Evolutionary conservation across 2,797 vertebrate genomes (phyloP).

Genomic region (Tenualosa thibaudeaui): DNA sequence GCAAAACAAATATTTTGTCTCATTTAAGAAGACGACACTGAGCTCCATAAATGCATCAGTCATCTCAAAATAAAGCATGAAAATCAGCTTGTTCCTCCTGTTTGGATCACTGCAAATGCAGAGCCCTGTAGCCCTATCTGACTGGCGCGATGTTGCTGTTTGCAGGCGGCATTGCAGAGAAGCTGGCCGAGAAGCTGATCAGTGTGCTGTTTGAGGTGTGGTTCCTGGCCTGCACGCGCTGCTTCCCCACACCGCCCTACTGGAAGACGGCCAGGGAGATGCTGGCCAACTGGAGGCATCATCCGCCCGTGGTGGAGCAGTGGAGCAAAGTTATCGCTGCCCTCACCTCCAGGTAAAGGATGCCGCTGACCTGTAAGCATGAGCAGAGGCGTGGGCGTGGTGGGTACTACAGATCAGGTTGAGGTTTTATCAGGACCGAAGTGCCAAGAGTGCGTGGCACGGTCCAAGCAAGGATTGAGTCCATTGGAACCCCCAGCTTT

Average conservation of each 20-base stretch:
- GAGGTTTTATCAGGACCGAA: neutral
- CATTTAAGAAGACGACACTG: neutral
- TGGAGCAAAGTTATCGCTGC: slow-evolving; percentile 89
- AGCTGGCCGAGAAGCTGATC: slow-evolving; percentile 85
- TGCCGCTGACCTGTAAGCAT: neutral
- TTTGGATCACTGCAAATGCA: neutral
- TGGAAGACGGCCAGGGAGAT: slow-evolving; percentile 94
- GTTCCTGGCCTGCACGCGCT: slow-evolving; percentile 86
- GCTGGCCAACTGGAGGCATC: slow-evolving; percentile 91
- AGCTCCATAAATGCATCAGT: neutral
- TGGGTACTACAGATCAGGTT: neutral
- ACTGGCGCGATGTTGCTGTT: no score
- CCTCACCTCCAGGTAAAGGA: slow-evolving; percentile 85
- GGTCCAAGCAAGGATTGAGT: neutral
- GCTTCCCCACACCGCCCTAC: slow-evolving; percentile 88
- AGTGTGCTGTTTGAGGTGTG: slow-evolving; percentile 91
- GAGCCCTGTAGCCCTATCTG: neutral
- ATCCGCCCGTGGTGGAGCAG: slow-evolving; percentile 88
- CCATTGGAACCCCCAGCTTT: neutral
- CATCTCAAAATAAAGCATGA: neutral
- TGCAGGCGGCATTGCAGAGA: slow-evolving; percentile 82
- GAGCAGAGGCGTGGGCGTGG: neutral
- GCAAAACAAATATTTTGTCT: no score
- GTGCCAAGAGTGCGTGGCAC: neutral
- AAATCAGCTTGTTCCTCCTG: neutral